phyloP scores from a whole-genome alignment of 2,797 vertebrate species.

The Coendou prehensilis region DNA sequence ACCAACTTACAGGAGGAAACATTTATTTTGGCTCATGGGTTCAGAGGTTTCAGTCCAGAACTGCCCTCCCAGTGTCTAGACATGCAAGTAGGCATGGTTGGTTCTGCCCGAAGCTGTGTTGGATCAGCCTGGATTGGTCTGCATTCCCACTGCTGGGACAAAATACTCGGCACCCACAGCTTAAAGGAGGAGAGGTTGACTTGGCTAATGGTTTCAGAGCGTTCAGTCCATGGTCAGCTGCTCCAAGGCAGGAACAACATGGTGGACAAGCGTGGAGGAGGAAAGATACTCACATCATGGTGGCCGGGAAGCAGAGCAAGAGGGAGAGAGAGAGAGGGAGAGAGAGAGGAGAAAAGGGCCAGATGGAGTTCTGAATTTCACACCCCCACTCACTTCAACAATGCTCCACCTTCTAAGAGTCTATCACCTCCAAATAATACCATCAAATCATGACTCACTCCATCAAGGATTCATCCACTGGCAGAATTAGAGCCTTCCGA shows the following conservation, averaged over 20 bases:
- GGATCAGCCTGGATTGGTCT: not conserved
- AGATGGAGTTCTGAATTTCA: too few relatives aligned
- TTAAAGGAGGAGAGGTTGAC: not conserved
- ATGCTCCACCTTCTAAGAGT: too few relatives aligned
- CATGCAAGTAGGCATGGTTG: accelerated
- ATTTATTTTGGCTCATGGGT: not conserved
- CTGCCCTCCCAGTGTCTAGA: not conserved
- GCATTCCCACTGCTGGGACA: not conserved
- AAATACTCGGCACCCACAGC: not conserved
- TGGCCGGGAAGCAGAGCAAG: too few relatives aligned
- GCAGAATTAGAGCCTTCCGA: too few relatives aligned
- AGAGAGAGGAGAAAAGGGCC: too few relatives aligned
- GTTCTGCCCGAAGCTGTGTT: not conserved
- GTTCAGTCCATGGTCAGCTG: not conserved
- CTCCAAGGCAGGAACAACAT: not conserved
- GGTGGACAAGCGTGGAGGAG: not conserved
- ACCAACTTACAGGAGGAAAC: not conserved
- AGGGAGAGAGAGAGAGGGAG: too few relatives aligned
- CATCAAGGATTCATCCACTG: too few relatives aligned
- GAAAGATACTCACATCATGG: too few relatives aligned
- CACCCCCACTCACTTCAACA: too few relatives aligned
- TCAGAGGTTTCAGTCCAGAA: too few relatives aligned
- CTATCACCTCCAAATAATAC: too few relatives aligned
- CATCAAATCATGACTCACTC: too few relatives aligned
- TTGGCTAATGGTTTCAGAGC: not conserved